Evolutionary conservation across 2,113 vertebrate genomes (phyloP), one percentile per base, ranked within the genome.

Genomic region (Emydura subglobosa): DNA sequence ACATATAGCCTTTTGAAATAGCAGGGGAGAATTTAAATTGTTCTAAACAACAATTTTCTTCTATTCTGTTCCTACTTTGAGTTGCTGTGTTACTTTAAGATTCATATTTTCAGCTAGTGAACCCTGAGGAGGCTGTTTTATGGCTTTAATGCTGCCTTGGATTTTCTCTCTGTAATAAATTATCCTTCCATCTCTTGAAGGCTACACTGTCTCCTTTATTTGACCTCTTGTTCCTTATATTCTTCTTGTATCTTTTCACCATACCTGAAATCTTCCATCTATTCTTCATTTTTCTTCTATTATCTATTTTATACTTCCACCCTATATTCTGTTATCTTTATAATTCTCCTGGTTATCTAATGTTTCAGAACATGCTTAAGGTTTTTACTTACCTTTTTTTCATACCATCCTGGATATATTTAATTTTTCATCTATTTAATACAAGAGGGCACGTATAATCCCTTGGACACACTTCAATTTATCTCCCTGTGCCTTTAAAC

Each of bases 401-500:
- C 51, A 44, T 72, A 83, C 2, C 55, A 76, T 25, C 42, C 42
- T 42, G 14, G 86, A 91, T 83, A 16, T 47, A 65, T 93, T 93
- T 94, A 90, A 91, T 4, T 91, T 65, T 83, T 22, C 17, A 79
- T 6, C 6, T 87, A 85, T 92, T 90, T 87, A 79, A 90, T 90
- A 54, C 54, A 10, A 93, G 51, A 68, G 5, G 86, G 49, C 4
- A 31, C 44, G 1, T 88, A 86, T 86, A 16, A 84, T 76, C 8
- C 16, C 3, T 72, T 57, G 61, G 14, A n/a, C 17, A 78, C 42
- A 47, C 25, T 14, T 47, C 39, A 25, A 13, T 47, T 47, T 78
- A 78, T 47, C 13, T 78, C 42, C 74, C 24, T 29, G 13, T 44
- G 74, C 12, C 13, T 44, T 5, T 90, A 54, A 85, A 76, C 51